These are phyloP conservation scores for Holocentrus rufus DNA, from an alignment of 2,797 vertebrate species.

Conservation along the genomic window DNA sequence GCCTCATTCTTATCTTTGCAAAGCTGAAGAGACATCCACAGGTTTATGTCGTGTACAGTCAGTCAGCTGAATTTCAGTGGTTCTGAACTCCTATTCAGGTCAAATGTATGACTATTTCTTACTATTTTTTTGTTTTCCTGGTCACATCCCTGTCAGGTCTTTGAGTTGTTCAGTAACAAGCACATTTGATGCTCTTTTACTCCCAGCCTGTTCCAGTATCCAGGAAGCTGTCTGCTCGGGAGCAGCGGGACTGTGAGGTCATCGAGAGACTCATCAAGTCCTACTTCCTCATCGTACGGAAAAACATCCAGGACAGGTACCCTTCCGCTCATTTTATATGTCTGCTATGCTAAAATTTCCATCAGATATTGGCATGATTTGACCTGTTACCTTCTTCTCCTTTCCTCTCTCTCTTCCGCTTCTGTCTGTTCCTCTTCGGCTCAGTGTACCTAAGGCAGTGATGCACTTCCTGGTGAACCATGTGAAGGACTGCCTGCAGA, in stretches of 20 bases:
- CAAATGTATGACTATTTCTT: too few relatives aligned
- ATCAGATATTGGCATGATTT: background rate
- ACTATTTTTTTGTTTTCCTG: too few relatives aligned
- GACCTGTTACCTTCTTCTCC: background rate
- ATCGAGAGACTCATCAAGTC: conserved; percentile 98
- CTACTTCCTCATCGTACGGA: conserved; percentile 97
- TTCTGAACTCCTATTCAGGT: too few relatives aligned
- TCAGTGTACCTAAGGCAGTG: conserved; percentile 97
- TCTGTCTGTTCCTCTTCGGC: background rate
- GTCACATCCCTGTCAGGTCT: background rate
- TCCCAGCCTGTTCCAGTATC: conserved; percentile 94
- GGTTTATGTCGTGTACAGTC: too few relatives aligned
- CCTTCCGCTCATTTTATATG: background rate
- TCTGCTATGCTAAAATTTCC: background rate
- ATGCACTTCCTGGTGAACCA: conserved; percentile 99
- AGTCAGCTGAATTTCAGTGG: too few relatives aligned
- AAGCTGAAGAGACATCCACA: too few relatives aligned
- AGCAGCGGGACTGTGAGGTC: conserved; percentile 97
- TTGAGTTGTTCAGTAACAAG: background rate
- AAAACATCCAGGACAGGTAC: conserved; percentile 99
- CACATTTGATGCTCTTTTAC: conserved; percentile 11
- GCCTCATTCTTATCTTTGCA: too few relatives aligned
- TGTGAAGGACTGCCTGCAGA: conserved; percentile 97
- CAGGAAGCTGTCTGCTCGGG: conserved; percentile 95
- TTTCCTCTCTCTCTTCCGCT: background rate